Evolutionary conservation across 2,888 invertebrate species (phyloP).

Genomic region (Lasiommata megera): DNA sequence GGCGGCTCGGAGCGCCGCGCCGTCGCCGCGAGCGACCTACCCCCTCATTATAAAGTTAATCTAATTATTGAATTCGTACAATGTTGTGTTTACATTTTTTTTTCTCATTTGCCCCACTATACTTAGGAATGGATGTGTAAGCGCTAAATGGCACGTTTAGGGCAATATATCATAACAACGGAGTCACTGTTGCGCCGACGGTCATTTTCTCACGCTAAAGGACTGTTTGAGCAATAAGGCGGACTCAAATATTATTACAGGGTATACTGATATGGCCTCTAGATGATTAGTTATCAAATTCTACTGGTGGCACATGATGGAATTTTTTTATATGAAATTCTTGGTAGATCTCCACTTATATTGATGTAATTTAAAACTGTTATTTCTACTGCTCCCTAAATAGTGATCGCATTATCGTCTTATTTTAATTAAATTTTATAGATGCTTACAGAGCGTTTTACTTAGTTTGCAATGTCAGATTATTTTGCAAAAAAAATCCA

Average conservation of each 20-base stretch:
- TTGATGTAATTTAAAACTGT: not conserved
- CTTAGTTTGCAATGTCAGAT: too few relatives aligned
- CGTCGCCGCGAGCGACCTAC: conserved; percentile 68
- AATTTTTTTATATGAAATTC: conserved; percentile 22
- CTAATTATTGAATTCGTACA: conserved; percentile 81
- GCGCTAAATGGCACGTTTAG: conserved; percentile 81
- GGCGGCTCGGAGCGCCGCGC: conserved; percentile 66
- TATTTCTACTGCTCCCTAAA: not conserved
- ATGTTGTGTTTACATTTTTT: conserved; percentile 80
- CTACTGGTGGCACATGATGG: conserved; percentile 42
- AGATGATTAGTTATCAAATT: conserved; percentile 62
- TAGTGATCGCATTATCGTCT: too few relatives aligned
- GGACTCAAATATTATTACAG: conserved; percentile 54
- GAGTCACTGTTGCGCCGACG: conserved; percentile 67
- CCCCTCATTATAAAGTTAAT: conserved; percentile 79
- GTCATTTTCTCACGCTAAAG: conserved; percentile 67
- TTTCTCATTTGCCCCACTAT: conserved; percentile 78
- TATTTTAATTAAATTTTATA: too few relatives aligned
- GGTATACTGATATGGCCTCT: conserved; percentile 65
- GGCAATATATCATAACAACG: conserved; percentile 72
- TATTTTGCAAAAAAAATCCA: too few relatives aligned
- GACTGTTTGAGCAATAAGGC: conserved; percentile 42
- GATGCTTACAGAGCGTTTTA: too few relatives aligned
- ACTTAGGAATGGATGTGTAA: conserved; percentile 76
- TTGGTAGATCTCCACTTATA: not conserved